Percentiles rank a stretch among this genome's conserved stretches.
phyloP scores from a whole-genome alignment of 1,140 invertebrate genomes.

The Ptiloglossa arizonensis region DNA sequence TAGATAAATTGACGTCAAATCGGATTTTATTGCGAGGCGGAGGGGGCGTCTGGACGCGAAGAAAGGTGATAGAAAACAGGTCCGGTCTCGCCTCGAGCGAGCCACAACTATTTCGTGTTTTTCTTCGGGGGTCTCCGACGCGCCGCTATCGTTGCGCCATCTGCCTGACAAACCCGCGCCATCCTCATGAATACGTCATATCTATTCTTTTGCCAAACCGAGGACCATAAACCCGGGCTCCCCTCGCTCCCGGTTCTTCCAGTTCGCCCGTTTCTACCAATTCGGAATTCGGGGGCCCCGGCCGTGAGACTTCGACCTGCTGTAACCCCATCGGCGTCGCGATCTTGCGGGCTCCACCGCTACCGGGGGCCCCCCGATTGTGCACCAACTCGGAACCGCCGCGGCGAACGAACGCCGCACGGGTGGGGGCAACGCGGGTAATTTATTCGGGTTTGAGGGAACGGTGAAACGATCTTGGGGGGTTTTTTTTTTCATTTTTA shows the following conservation, averaged over 20 bases:
- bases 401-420: background rate
- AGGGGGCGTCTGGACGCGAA: constrained; percentile 57
- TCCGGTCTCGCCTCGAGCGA: constrained; percentile 79
- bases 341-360: constrained; percentile 17
- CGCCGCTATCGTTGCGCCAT: constrained; percentile 74
- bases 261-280: constrained; percentile 43
- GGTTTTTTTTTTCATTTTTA: constrained; percentile 3
- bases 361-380: constrained; percentile 11
- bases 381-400: background rate
- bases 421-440: background rate
- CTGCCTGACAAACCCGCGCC: constrained; percentile 73
- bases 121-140: constrained; percentile 70
- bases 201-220: constrained; percentile 67
- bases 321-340: constrained; percentile 41
- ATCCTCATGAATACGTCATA: constrained; percentile 79
- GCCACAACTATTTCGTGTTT: constrained; percentile 79
- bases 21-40: constrained; percentile 76
- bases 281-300: constrained; percentile 35
- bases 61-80: constrained; percentile 81
- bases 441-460: constrained; percentile 38
- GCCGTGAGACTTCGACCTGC: constrained; percentile 48
- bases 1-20: constrained; percentile 80
- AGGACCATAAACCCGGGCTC: constrained; percentile 61
- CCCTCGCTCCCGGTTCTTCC: constrained; percentile 38
- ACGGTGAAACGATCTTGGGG: no score